phyloP scores from a whole-genome alignment of 2,797 vertebrate species.

The Hapalemur alaotrensis region DNA sequence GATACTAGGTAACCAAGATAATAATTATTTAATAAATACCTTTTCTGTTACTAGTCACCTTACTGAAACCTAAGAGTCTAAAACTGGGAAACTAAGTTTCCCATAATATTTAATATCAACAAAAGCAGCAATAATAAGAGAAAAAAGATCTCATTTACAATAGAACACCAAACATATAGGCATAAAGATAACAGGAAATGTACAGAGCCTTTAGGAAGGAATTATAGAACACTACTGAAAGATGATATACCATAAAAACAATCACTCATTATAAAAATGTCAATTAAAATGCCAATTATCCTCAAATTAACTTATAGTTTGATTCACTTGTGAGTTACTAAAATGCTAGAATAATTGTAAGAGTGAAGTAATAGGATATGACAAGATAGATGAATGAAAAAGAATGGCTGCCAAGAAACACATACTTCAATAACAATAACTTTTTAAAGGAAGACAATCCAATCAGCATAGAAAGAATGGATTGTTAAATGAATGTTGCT shows the following conservation, averaged over 20 bases:
- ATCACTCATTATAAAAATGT: not conserved
- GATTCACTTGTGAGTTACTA: not conserved
- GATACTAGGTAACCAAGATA: not conserved
- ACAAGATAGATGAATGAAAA: not conserved
- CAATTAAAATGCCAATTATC: not conserved
- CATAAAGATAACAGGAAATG: not conserved
- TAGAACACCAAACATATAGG: not conserved
- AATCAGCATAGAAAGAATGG: not conserved
- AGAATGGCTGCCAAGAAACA: not conserved
- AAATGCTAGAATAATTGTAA: not conserved
- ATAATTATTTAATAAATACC: conserved; percentile 2
- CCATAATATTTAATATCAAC: not conserved
- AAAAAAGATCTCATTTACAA: not conserved
- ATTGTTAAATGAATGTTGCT: not conserved
- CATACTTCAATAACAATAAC: not conserved
- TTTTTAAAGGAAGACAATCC: conserved; percentile 23
- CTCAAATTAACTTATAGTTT: not conserved
- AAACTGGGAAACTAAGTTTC: not conserved
- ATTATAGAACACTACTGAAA: not conserved
- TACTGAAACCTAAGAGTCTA: not conserved
- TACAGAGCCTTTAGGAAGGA: not conserved
- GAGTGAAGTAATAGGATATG: not conserved
- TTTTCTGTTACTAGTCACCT: not conserved
- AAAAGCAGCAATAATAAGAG: not conserved
- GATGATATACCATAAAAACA: not conserved